phyloP scores from a whole-genome alignment of 2,113 vertebrate species.

The Lophius piscatorius region DNA sequence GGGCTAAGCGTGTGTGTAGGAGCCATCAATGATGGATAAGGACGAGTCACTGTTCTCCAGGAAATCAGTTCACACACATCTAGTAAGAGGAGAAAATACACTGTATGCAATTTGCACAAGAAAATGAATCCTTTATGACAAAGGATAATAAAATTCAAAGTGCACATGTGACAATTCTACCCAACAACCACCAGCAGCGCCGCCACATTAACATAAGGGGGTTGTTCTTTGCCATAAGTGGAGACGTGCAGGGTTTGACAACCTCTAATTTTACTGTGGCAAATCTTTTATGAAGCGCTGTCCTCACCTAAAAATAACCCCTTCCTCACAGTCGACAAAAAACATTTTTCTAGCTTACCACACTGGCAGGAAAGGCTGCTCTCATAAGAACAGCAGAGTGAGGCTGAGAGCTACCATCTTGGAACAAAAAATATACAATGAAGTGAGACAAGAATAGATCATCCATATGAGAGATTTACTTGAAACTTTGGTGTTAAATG shows the following conservation, averaged over 20 bases:
- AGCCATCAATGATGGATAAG: constrained; percentile 16
- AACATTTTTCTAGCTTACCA: constrained; percentile 76
- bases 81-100: background rate
- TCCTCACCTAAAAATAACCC: constrained; percentile 76
- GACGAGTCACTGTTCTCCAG: background rate
- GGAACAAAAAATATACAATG: background rate
- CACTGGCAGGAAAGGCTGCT: constrained; percentile 40
- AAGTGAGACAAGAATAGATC: background rate
- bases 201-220: constrained; percentile 82
- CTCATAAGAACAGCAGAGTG: constrained; percentile 19
- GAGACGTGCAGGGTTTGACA: constrained; percentile 74
- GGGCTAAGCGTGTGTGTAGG: constrained; percentile 30
- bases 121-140: no score
- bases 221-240: constrained; percentile 64
- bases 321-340: constrained; percentile 57
- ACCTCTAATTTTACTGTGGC: constrained; percentile 70
- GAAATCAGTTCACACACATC: background rate
- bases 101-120: background rate
- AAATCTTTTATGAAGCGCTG: constrained; percentile 58
- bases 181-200: constrained; percentile 22
- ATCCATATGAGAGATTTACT: constrained; percentile 4
- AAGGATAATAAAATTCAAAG: constrained; percentile 17
- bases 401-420: constrained; percentile 11
- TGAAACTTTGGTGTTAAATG: constrained; percentile 7
- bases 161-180: constrained; percentile 33